These are phyloP conservation scores for Physella acuta DNA, from an alignment of 1,140 invertebrate genomes.

Conservation along the genomic window DNA sequence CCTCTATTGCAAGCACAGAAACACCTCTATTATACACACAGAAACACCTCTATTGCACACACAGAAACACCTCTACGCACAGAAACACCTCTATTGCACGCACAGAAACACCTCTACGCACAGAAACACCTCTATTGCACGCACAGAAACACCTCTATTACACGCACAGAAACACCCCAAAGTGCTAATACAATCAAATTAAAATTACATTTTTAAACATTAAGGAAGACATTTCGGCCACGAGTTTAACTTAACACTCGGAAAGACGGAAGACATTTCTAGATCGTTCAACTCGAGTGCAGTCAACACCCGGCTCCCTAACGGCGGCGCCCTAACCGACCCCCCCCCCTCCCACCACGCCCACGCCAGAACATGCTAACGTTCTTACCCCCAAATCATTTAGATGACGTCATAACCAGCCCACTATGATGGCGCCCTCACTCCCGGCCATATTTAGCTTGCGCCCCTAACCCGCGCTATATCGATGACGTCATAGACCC, in stretches of 20 bases:
- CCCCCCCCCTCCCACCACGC: no score
- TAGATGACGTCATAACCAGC: no score
- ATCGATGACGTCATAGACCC: background rate
- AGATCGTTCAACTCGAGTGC: background rate
- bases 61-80: background rate
- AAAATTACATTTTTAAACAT: no score
- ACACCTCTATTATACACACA: background rate
- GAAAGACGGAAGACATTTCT: no score
- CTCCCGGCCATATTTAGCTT: no score
- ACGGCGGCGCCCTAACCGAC: background rate
- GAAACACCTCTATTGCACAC: background rate
- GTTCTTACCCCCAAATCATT: no score
- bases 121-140: background rate
- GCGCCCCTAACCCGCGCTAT: no score
- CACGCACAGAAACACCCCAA: background rate
- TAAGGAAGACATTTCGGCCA: no score
- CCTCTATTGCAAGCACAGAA: no score
- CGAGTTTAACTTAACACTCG: no score
- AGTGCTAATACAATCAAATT: background rate
- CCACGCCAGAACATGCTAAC: background rate
- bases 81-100: background rate
- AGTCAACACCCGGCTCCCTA: background rate
- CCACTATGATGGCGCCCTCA: no score
- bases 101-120: no score
- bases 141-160: background rate